phyloP scores from a whole-genome alignment of 2,113 vertebrate genomes.

The Phycodurus eques region DNA sequence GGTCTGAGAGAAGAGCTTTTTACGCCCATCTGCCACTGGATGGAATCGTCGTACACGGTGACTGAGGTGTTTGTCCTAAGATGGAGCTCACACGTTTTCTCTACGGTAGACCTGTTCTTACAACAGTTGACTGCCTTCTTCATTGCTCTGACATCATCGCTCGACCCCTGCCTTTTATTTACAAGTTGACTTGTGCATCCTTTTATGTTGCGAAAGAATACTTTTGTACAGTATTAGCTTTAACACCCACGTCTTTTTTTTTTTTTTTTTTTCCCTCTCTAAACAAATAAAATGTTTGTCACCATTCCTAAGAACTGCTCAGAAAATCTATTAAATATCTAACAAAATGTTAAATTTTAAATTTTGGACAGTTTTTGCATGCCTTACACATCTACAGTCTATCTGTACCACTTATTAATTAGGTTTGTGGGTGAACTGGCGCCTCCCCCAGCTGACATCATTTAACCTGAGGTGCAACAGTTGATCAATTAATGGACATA shows the following conservation, averaged over 20 bases:
- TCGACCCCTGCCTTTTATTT: conserved; percentile 7
- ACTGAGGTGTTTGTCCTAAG: conserved; percentile 2
- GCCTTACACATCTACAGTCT: not conserved
- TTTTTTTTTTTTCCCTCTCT: not conserved
- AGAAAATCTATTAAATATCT: not conserved
- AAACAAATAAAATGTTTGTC: not conserved
- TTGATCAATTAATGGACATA: no score
- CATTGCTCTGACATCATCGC: conserved; percentile 21
- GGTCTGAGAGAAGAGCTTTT: conserved; percentile 32
- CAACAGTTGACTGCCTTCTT: conserved; percentile 43
- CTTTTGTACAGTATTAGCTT: not conserved
- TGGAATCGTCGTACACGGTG: not conserved
- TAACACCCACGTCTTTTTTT: not conserved
- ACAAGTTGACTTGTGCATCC: not conserved
- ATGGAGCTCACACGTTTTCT: conserved; percentile 37
- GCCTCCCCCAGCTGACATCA: no score
- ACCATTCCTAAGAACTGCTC: not conserved
- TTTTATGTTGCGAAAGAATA: not conserved
- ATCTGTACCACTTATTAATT: not conserved
- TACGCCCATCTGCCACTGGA: conserved; percentile 15
- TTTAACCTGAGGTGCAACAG: no score
- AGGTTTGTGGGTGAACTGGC: no score
- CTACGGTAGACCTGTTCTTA: conserved; percentile 14
- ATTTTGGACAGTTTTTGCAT: not conserved
- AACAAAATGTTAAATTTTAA: not conserved